These are phyloP conservation scores for Scaptodrosophila lebanonensis DNA, from an alignment of 1,140 invertebrate genomes.

Conservation along the genomic window DNA sequence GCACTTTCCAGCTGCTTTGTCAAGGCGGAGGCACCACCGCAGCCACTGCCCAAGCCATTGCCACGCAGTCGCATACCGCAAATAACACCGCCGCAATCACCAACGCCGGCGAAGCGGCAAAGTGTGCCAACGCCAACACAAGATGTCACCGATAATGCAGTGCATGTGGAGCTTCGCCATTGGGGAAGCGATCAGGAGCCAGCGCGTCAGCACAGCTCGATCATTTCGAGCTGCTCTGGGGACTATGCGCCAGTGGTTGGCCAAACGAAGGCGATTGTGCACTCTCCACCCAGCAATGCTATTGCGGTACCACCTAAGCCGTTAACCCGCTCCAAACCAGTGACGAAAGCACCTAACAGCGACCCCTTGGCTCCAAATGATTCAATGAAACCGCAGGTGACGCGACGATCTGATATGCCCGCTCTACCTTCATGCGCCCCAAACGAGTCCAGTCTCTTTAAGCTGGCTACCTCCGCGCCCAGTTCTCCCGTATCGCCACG, in stretches of 20 bases:
- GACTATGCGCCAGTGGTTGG: conserved; percentile 55
- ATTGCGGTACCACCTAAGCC: too few relatives aligned
- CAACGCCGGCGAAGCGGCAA: conserved; percentile 30
- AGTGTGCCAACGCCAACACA: conserved; percentile 7
- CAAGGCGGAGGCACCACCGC: conserved; percentile 4
- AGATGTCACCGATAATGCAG: conserved; percentile 40
- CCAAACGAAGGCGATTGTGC: conserved; percentile 54
- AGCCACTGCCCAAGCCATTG: conserved; percentile 49
- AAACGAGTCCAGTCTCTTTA: conserved; percentile 67
- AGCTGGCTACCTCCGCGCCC: conserved; percentile 52
- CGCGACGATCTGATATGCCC: conserved; percentile 50
- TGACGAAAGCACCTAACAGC: neutral
- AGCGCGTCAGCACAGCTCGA: too few relatives aligned
- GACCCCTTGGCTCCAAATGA: conserved; percentile 59
- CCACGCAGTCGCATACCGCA: conserved; percentile 67
- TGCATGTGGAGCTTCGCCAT: too few relatives aligned
- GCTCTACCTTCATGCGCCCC: conserved; percentile 44
- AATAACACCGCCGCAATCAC: conserved; percentile 62
- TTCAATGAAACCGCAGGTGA: conserved; percentile 37
- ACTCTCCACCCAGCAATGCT: conserved; percentile 50
- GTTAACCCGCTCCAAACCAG: neutral
- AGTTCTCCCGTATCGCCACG: conserved; percentile 35
- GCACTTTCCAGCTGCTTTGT: conserved; percentile 64
- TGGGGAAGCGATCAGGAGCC: too few relatives aligned
- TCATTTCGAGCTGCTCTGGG: conserved; percentile 33